Evolutionary conservation across 2,113 vertebrate species (phyloP).

Genomic region (Notiomystis cincta): DNA sequence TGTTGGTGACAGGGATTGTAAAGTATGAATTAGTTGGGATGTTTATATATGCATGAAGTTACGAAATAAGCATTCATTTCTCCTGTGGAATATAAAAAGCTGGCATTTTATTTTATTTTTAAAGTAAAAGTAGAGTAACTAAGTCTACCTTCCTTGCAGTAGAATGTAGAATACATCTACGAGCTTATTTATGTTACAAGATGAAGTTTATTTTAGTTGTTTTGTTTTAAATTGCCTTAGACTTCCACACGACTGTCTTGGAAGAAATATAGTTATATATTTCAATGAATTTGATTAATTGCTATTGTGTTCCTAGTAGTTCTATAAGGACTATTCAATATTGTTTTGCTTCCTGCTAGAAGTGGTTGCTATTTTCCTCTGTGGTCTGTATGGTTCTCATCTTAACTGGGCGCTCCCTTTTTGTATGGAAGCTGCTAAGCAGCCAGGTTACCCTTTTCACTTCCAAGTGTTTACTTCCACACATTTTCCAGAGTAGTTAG

Average conservation of each 20-base stretch:
- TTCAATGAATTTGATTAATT: not conserved
- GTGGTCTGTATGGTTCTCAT: not conserved
- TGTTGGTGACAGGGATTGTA: not conserved
- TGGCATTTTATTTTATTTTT: not conserved
- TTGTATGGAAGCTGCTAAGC: accelerated
- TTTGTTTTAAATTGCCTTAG: not conserved
- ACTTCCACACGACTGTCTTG: not conserved
- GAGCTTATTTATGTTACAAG: not conserved
- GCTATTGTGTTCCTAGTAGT: not conserved
- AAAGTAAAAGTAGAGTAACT: not conserved
- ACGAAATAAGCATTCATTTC: not conserved
- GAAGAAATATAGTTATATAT: not conserved
- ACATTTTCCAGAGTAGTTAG: not conserved
- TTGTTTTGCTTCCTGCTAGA: not conserved
- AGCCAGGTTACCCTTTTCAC: not conserved
- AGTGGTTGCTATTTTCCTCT: not conserved
- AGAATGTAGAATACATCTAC: not conserved
- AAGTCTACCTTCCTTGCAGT: not conserved
- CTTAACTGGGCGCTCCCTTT: not conserved
- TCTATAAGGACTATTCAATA: not conserved
- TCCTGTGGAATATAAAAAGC: not conserved
- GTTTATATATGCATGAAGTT: not conserved
- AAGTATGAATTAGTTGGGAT: not conserved
- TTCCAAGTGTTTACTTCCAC: not conserved
- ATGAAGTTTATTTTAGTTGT: not conserved